Evolutionary conservation across 2,888 invertebrate genomes (phyloP).

Genomic region (Caenorhabditis sp.): DNA sequence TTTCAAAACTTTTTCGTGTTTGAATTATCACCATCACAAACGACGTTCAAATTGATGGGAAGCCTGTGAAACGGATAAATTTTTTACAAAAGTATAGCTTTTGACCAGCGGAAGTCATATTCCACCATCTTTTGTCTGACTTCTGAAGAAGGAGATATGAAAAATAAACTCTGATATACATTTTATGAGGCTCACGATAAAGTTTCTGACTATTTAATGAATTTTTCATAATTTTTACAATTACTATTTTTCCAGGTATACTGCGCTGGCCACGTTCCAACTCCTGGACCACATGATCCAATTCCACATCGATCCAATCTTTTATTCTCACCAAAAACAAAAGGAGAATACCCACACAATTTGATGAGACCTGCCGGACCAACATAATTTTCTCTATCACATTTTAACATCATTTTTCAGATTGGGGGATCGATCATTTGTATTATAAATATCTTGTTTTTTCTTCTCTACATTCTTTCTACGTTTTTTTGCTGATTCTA

Average conservation of each 20-base stretch:
- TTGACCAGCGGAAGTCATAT: no score
- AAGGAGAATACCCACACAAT: slow-evolving; percentile 71
- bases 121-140: no score
- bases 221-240: not conserved
- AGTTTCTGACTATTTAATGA: no score
- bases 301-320: slow-evolving; percentile 71
- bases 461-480: not conserved
- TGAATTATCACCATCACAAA: no score
- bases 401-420: not conserved
- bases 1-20: no score
- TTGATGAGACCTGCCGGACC: slow-evolving; percentile 68
- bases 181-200: no score
- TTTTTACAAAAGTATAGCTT: no score
- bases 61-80: no score
- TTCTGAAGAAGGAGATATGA: no score
- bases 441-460: not conserved
- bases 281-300: slow-evolving; percentile 71
- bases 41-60: no score
- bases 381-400: slow-evolving; percentile 33
- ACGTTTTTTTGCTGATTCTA: not conserved
- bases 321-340: slow-evolving; percentile 71
- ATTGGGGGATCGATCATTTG: not conserved
- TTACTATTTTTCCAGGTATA: slow-evolving; percentile 62
- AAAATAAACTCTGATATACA: no score
- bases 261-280: slow-evolving; percentile 71